Base-by-base conservation (phyloP, 1,140 invertebrate species). In the Potamilus streckersoni region DNA sequence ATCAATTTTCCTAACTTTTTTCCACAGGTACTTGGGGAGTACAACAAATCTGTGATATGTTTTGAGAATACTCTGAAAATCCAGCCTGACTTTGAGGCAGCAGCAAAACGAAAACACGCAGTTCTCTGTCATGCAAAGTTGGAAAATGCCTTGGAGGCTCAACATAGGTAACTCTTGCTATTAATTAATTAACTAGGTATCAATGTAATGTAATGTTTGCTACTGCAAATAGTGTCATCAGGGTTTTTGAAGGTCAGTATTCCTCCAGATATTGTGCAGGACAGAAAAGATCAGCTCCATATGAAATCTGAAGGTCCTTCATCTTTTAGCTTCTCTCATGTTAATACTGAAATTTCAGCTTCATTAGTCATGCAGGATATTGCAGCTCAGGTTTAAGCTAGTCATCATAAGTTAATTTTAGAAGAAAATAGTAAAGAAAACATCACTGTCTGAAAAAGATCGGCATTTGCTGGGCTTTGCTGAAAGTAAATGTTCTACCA, bases 51-150 rank as follows among this genome's bases (percentile, higher is more conserved):
- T 67, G 86, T 91, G 17, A 88, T 91, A 58, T 92, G 93, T 89
- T 95, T 93, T 90, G 93, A 95, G 81, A 93, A 93, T 87, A 93
- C 93, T 71, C 85, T 95, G 57, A 93, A 93, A 84, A 87, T 95
- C 67, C 91, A 93, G 79, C 92, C 93, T 14, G 91, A 91, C 70
- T 91, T 90, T 81, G 88, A 91, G 73, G 87, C 91, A 82, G 92
- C 93, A 60, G 92, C 92, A 5, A 89, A 91, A 77, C 91, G 93
- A 74, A 93, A 92, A 88, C 91, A 93, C 91, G 93, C 93, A 27
- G 92, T 94, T 58, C 81, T 93, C 15, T 96, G 95, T 89, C 93
- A 94, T 83, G 91, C 91, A 71, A 93, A 93, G 84, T 84, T 95
- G 55, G 92, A 94, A 84, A 90, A 91, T 75, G 93, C 92, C 58